Evolutionary conservation across 2,888 invertebrate species (phyloP), one percentile per base, ranked within the genome.

Genomic region (Trileptium ribeirensis): DNA sequence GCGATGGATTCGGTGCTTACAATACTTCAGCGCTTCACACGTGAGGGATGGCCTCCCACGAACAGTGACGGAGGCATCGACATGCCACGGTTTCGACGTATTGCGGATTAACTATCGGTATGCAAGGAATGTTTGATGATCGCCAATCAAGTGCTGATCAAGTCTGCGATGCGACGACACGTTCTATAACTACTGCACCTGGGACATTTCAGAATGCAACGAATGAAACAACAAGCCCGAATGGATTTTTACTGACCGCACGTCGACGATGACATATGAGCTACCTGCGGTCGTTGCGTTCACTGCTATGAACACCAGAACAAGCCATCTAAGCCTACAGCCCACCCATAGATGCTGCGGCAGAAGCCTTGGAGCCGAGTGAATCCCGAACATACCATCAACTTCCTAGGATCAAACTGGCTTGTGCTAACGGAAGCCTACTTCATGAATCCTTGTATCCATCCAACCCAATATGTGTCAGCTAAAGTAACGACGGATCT

Each of bases 301-400:
- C 37, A 2, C 36, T 75, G 77, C n/a, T 2, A 40, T 39, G n/a
- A 82, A 81, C 8, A 39, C 31, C 67, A 33, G 34, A 19, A n/a
- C 83, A 37, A 51, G 24, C 51, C 51, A 15, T 8, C 51, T 24
- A 81, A 75, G 31, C 83, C 85, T n/a, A 83, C 85, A 0, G 67
- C 86, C 8, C 85, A 86, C 67, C 84, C 84, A 2, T 87, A 85
- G 86, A 82, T 83, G 74, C 84, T 79, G 67, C 86, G 86, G 15
- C 78, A 78, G n/a, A 81, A 81, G 40, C 84, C 85, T n/a, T 87
- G 85, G 86, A 80, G 80, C 19, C 79, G 86, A 3, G 19, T 87
- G 0, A 86, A 86, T 64, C 74, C 85, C 31, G 86, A 87, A 77
- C 85, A 83, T 79, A 86, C 86, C n/a, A 85, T 84, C 33, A 84